These are phyloP conservation scores for Grallaria varia DNA, from an alignment of 2,113 vertebrate genomes.

Conservation along the genomic window DNA sequence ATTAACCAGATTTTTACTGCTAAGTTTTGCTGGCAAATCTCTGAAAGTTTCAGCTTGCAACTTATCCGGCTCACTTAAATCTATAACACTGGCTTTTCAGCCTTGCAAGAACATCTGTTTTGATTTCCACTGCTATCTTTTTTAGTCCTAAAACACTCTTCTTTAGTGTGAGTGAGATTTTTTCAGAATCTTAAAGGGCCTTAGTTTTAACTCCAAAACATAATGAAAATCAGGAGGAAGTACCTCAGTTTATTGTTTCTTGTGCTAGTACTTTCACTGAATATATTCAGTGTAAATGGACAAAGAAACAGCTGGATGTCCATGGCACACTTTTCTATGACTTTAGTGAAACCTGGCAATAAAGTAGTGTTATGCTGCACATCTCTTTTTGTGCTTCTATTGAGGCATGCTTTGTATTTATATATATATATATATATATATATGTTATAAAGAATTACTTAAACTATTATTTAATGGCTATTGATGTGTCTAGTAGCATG, in stretches of 20 bases:
- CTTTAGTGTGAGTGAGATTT: not conserved
- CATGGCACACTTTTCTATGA: not conserved
- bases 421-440: not conserved
- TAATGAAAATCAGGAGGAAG: not conserved
- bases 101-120: conserved; percentile 43
- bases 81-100: conserved; percentile 29
- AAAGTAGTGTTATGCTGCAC: fast-evolving
- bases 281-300: not conserved
- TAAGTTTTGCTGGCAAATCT: conserved; percentile 49
- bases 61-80: conserved; percentile 31
- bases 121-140: conserved; percentile 13
- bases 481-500: not conserved
- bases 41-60: conserved; percentile 45
- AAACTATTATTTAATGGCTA: not conserved
- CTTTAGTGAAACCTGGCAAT: not conserved
- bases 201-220: not conserved
- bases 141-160: not conserved
- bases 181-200: not conserved
- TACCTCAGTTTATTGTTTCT: not conserved
- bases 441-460: not conserved
- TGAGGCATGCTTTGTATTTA: not conserved
- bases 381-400: not conserved
- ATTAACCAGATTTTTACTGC: conserved; percentile 51
- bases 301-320: not conserved
- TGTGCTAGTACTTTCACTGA: not conserved